These are phyloP conservation scores for Sorex maritimensis DNA, from an alignment of 2,797 vertebrate genomes.

Conservation along the genomic window DNA sequence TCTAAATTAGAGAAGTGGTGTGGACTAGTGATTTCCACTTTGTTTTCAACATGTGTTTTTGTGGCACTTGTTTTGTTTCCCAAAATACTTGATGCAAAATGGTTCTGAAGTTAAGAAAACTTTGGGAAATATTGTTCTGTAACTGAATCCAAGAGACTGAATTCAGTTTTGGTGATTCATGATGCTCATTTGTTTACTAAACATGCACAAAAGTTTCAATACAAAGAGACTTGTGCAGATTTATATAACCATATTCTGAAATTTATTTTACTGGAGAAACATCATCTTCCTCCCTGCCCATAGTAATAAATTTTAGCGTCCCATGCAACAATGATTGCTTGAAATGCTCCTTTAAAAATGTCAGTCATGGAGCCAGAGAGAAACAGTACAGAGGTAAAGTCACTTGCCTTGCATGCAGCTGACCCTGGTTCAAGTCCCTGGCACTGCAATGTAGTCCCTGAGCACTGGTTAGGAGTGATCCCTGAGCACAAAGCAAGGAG, in stretches of 20 bases:
- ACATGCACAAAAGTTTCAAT: slow-evolving; percentile 27
- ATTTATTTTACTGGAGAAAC: background rate
- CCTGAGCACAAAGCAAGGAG: no score
- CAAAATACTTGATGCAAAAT: slow-evolving; percentile 5
- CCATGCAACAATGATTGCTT: background rate
- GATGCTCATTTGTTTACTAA: background rate
- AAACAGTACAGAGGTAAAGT: no score
- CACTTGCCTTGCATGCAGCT: no score
- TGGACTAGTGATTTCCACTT: background rate
- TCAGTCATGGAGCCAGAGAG: no score
- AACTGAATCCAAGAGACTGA: background rate
- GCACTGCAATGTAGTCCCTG: no score
- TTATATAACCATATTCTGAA: slow-evolving; percentile 1
- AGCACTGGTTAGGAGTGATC: no score
- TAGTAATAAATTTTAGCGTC: background rate
- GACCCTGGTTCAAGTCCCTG: no score
- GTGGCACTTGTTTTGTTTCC: background rate
- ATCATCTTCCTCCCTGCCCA: no score
- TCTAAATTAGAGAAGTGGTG: background rate
- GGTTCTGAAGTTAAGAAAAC: background rate
- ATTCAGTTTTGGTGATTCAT: background rate
- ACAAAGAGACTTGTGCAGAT: slow-evolving; percentile 23
- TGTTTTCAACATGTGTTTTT: background rate
- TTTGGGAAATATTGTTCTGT: background rate
- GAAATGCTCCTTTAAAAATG: slow-evolving; percentile 8